Conservation (phyloP, 2,113 vertebrate genomes). For the Clarias macrocephalus region DNA sequence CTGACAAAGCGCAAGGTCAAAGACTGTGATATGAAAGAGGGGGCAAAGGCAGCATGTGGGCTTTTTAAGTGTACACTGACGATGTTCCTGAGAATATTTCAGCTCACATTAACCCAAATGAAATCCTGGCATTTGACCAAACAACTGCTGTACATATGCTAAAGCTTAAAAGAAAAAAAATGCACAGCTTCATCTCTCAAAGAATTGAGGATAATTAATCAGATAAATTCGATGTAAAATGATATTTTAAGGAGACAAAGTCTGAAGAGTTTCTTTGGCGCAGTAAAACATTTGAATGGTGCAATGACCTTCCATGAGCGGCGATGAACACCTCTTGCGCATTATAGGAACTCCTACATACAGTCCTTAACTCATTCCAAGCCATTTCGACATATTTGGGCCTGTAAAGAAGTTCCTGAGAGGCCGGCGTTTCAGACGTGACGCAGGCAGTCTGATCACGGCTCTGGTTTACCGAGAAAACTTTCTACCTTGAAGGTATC, state of each 20-base stretch:
- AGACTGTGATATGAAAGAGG: not conserved
- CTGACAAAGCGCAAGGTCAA: slow-evolving; percentile 32
- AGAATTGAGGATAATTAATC: not conserved
- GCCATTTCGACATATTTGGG: too few species aligned
- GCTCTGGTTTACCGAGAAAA: too few species aligned
- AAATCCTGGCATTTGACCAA: not conserved
- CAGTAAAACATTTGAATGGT: too few species aligned
- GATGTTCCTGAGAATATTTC: not conserved
- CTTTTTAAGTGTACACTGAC: not conserved
- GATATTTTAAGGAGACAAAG: not conserved
- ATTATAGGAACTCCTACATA: too few species aligned
- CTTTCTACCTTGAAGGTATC: too few species aligned
- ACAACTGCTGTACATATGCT: not conserved
- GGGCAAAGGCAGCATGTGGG: not conserved
- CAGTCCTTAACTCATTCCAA: too few species aligned
- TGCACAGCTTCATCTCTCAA: not conserved
- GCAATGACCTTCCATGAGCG: too few species aligned
- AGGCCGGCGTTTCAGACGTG: too few species aligned
- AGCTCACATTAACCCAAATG: not conserved
- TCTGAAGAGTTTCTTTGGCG: not conserved
- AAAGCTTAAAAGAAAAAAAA: too few species aligned
- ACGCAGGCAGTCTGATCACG: too few species aligned
- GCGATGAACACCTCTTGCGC: too few species aligned
- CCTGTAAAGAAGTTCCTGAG: too few species aligned
- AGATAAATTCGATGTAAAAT: not conserved